These are phyloP conservation scores for Acrobasis suavella DNA, from an alignment of 2,888 invertebrate genomes.

Conservation along the genomic window DNA sequence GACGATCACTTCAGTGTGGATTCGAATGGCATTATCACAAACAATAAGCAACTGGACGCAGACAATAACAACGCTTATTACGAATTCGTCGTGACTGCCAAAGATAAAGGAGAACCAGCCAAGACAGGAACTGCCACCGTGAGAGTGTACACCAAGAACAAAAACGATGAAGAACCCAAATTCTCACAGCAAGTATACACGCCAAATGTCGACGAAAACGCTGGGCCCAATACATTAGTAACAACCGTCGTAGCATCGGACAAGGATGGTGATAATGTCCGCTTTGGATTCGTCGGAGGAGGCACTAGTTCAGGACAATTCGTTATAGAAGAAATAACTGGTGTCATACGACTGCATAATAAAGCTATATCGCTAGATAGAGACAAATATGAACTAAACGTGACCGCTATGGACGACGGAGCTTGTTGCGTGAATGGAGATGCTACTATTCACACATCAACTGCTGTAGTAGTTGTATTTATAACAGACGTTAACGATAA, in stretches of 20 bases:
- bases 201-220: constrained; percentile 97
- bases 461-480: constrained; percentile 97
- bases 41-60: constrained; percentile 96
- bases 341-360: constrained; percentile 94
- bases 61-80: constrained; percentile 98
- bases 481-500: constrained; percentile 99
- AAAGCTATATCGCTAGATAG: constrained; percentile 93
- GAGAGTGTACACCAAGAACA: constrained; percentile 97
- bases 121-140: constrained; percentile 97
- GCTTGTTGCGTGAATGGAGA: constrained; percentile 96
- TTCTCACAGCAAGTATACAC: constrained; percentile 98
- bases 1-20: constrained; percentile 98
- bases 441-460: constrained; percentile 94
- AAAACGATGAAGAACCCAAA: constrained; percentile 98
- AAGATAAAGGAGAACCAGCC: constrained; percentile 96
- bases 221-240: constrained; percentile 96
- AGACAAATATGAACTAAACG: constrained; percentile 97
- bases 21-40: constrained; percentile 94
- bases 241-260: constrained; percentile 98
- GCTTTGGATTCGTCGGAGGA: constrained; percentile 95
- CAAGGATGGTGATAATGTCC: constrained; percentile 97
- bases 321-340: constrained; percentile 97
- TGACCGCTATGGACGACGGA: constrained; percentile 98
- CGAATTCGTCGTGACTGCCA: constrained; percentile 96
- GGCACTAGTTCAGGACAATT: constrained; percentile 95